A percentile compares a stretch with the other conserved stretches of the same genome.
phyloP scores from a whole-genome alignment of 2,113 vertebrate species.

The Nematolebias whitei region DNA sequence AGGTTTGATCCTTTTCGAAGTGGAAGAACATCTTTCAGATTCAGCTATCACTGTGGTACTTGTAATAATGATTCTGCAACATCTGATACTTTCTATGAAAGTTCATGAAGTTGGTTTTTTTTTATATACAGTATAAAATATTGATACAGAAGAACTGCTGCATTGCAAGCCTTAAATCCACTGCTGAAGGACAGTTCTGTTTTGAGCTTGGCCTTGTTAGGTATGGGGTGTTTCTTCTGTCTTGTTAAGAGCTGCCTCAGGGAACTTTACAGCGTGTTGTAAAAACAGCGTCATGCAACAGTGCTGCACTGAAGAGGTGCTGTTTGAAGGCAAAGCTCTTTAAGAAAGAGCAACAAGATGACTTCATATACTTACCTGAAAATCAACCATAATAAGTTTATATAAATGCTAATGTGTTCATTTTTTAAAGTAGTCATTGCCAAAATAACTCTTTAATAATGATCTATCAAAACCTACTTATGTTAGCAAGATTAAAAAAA shows the following conservation, averaged over 20 bases:
- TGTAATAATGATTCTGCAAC: neutral
- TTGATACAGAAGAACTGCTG: neutral
- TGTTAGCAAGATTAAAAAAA: too few species aligned
- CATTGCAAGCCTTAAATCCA: neutral
- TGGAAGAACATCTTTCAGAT: neutral
- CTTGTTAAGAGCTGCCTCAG: constrained; percentile 1
- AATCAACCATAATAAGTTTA: neutral
- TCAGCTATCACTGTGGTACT: neutral
- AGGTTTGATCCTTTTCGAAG: constrained; percentile 1
- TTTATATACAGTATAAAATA: neutral
- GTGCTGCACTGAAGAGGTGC: neutral
- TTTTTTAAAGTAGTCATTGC: too few species aligned
- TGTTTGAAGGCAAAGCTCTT: neutral
- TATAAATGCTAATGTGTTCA: neutral
- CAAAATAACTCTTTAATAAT: neutral
- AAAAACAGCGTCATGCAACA: neutral
- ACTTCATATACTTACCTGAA: neutral
- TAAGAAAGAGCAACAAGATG: neutral
- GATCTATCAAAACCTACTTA: neutral
- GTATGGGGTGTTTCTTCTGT: neutral
- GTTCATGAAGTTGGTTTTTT: neutral
- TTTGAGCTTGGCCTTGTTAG: constrained; percentile 6
- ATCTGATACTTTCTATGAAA: neutral
- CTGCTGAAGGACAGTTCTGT: neutral
- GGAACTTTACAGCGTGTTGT: constrained; percentile 6